Percentiles rank a stretch among this genome's conserved stretches.
These are phyloP conservation scores for Urophycis tenuis DNA, from an alignment of 2,797 vertebrate species.

Conservation along the genomic window DNA sequence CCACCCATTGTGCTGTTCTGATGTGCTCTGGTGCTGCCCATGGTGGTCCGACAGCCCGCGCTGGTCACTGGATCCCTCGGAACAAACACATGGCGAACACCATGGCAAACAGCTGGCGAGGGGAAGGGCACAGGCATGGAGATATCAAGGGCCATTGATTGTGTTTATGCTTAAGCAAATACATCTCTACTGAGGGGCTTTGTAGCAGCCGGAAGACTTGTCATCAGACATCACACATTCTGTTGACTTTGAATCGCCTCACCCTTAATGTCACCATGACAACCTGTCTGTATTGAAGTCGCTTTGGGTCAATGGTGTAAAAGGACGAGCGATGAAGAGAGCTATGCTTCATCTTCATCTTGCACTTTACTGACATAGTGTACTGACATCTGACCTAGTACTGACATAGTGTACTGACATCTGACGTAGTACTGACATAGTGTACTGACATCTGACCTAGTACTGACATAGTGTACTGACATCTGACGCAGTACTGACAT, in stretches of 20 bases:
- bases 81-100: constrained; percentile 93
- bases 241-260: too few relatives aligned
- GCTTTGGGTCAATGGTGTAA: background rate
- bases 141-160: background rate
- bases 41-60: background rate
- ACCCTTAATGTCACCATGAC: too few relatives aligned
- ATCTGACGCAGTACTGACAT: too few relatives aligned
- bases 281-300: too few relatives aligned
- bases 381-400: background rate
- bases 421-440: too few relatives aligned
- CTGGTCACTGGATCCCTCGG: constrained; percentile 81
- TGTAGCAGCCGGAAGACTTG: background rate
- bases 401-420: background rate
- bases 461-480: background rate
- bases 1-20: constrained; percentile 16
- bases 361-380: background rate
- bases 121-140: constrained; percentile 13
- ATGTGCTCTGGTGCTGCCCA: background rate
- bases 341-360: background rate
- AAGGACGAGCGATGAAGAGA: too few relatives aligned
- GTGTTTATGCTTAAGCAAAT: background rate
- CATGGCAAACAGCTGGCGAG: constrained; percentile 85
- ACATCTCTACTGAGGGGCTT: background rate
- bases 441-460: background rate
- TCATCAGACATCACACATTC: background rate